Evolutionary conservation across 2,888 invertebrate genomes (phyloP), one percentile per base, ranked within the genome.

Genomic region (Platycheirus albimanus): DNA sequence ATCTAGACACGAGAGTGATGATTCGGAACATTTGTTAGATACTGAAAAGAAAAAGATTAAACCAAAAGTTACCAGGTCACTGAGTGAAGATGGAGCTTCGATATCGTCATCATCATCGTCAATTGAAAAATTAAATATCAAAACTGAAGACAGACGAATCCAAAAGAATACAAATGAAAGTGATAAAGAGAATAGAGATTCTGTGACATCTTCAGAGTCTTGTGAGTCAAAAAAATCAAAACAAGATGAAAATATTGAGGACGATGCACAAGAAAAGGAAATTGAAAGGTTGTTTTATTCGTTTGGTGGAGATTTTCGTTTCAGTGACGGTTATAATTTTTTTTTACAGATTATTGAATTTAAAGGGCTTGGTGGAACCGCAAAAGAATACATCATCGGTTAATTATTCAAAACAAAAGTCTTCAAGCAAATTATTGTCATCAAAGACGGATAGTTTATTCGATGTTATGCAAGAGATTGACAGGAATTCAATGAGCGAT

Each of bases 301-400:
- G 3, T 11, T 38, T 54, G 36, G 43, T 54, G 30, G 61, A 36
- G 0, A 41, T 24, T 20, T 28, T 4, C 0, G 4, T 0, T 38
- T 20, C 1, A 36, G 38, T 2, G n/a, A n/a, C n/a, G n/a, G n/a
- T n/a, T n/a, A n/a, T n/a, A n/a, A n/a, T n/a, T n/a, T n/a, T n/a
- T n/a, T n/a, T n/a, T n/a, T n/a, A n/a, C n/a, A 89, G 89, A 13
- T 85, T 89, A n/a, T 86, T 89, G 0, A 89, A 89, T 77, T 85
- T 89, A 3, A 88, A 87, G 58, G 87, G 87, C 3, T 74, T 89
- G 15, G 81, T 85, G 1, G 89, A 89, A 15, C 80, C 76, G 7
- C 69, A 80, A 11, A 83, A 75, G 47, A 79, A 43, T 52, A 17
- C 47, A n/a, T 11, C 43, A 8, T n/a, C 72, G 13, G 3, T 36